phyloP scores from a whole-genome alignment of 2,888 invertebrate genomes.

The Eristalinus sepulchralis region DNA sequence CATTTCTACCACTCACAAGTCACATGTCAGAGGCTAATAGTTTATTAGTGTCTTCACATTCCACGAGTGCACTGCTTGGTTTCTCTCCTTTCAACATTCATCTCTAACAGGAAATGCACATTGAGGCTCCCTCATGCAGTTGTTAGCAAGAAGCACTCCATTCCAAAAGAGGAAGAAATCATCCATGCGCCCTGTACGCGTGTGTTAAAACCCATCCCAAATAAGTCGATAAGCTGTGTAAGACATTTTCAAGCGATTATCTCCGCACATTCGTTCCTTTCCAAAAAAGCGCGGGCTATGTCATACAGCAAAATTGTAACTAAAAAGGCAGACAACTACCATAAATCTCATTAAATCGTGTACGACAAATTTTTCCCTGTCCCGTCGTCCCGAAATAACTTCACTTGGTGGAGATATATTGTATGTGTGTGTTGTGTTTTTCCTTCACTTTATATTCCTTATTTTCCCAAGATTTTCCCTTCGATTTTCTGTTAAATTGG shows the following conservation, averaged over 20 bases:
- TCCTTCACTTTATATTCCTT: constrained; percentile 34
- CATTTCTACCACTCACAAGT: background rate
- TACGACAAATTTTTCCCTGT: constrained; percentile 69
- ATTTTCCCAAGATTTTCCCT: constrained; percentile 61
- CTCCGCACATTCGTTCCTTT: constrained; percentile 16
- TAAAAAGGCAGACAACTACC: constrained; percentile 67
- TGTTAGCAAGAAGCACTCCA: background rate
- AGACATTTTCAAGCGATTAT: constrained; percentile 32
- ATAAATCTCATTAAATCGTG: constrained; percentile 72
- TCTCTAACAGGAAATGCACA: constrained; percentile 21
- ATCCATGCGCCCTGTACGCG: background rate
- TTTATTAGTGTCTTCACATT: constrained; percentile 35
- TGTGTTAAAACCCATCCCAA: constrained; percentile 26
- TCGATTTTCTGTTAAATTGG: constrained; percentile 70
- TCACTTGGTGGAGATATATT: constrained; percentile 46
- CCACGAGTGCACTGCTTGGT: background rate
- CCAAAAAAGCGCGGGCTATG: constrained; percentile 26
- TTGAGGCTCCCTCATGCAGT: background rate
- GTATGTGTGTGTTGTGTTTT: constrained; percentile 15
- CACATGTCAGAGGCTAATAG: constrained; percentile 23
- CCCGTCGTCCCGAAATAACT: constrained; percentile 65
- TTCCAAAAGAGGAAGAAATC: constrained; percentile 16
- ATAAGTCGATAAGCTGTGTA: constrained; percentile 19
- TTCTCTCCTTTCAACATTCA: background rate
- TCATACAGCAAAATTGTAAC: constrained; percentile 43